phyloP scores from a whole-genome alignment of 2,888 invertebrate species.

The Lasioglossum vierecki region DNA sequence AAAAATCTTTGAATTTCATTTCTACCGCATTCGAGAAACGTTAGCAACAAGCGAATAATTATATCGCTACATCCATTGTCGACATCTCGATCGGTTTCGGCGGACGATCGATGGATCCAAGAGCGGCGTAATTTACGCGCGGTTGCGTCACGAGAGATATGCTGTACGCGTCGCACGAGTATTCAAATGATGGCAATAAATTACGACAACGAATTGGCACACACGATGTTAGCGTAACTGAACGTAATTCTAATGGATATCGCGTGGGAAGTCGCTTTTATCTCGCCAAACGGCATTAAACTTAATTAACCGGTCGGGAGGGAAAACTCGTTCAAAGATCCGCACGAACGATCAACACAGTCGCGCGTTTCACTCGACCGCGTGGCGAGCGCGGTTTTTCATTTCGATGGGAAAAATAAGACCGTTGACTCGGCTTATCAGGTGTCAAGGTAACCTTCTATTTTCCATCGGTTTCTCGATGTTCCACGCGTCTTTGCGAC shows the following conservation, averaged over 20 bases:
- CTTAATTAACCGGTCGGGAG: conserved; percentile 52
- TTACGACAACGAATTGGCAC: conserved; percentile 57
- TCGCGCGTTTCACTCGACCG: not conserved
- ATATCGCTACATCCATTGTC: not conserved
- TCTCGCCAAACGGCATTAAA: conserved; percentile 44
- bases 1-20: not conserved
- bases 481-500: not conserved
- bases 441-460: conserved; percentile 64
- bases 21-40: not conserved
- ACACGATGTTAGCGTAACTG: conserved; percentile 51
- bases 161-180: conserved; percentile 6
- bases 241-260: conserved; percentile 60
- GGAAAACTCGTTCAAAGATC: conserved; percentile 58
- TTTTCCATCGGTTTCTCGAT: not conserved
- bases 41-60: not conserved
- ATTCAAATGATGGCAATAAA: conserved; percentile 54
- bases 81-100: not conserved
- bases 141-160: not conserved
- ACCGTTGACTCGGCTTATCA: conserved; percentile 28
- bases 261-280: conserved; percentile 64
- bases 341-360: conserved; percentile 32
- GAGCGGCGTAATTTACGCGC: conserved; percentile 2
- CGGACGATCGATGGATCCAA: not conserved
- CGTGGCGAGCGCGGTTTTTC: not conserved
- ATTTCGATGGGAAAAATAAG: not conserved